phyloP scores from a whole-genome alignment of 92 coral and sea anemone genomes.

The Epizoanthus scotinus region DNA sequence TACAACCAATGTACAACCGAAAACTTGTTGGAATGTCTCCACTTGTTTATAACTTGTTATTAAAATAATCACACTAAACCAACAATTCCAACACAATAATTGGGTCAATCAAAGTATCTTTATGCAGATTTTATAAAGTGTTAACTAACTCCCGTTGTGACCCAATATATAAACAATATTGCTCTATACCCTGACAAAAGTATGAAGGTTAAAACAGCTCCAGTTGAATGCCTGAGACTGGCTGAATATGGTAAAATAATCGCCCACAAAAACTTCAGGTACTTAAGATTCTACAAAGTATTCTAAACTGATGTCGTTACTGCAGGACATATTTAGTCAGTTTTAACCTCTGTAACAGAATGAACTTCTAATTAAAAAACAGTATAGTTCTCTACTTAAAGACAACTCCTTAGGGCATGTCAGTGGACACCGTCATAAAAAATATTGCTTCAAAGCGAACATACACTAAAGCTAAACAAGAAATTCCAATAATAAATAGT shows the following conservation, averaged over 20 bases:
- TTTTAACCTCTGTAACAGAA: too few relatives aligned
- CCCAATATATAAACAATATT: slow-evolving; percentile 2
- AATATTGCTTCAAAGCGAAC: not conserved
- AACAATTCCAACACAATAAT: not conserved
- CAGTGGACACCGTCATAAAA: not conserved
- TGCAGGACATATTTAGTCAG: too few relatives aligned
- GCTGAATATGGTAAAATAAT: not conserved
- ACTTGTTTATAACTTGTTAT: too few relatives aligned
- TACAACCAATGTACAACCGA: too few relatives aligned
- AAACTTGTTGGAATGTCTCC: too few relatives aligned
- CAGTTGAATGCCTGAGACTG: not conserved
- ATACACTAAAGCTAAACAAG: not conserved
- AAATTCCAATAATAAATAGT: not conserved
- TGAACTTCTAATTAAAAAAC: too few relatives aligned
- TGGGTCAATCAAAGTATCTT: not conserved
- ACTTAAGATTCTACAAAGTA: not conserved
- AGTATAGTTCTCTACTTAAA: not conserved
- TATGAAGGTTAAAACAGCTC: not conserved
- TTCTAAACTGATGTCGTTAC: too few relatives aligned
- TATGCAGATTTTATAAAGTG: slow-evolving; percentile 6
- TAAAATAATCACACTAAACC: too few relatives aligned
- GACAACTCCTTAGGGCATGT: not conserved
- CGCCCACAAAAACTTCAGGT: not conserved
- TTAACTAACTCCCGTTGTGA: not conserved
- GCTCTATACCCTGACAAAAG: not conserved